Base-by-base conservation (phyloP, 2,888 invertebrate genomes). In the Eristalis arbustorum region DNA sequence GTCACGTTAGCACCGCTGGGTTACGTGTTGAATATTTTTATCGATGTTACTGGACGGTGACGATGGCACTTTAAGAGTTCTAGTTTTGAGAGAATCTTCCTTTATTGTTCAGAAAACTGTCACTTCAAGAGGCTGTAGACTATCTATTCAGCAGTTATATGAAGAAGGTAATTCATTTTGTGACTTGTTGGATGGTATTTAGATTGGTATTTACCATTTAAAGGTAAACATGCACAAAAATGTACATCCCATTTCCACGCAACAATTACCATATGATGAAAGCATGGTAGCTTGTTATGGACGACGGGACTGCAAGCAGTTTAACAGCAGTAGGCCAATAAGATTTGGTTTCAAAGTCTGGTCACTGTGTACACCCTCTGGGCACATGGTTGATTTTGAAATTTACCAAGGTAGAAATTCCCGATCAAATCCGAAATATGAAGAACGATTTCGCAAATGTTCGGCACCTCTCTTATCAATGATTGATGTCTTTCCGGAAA, bases 351-450 rank as follows among this genome's bases (percentile, higher is more conserved):
- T 25, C 42, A 40, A 68, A 42, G 23, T 14, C 34, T 76, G 76
- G 73, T 67, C 72, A 31, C 69, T 74, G 56, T 74, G 73, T 73
- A 76, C 77, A 18, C 71, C 74, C 25, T 68, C 42, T 28, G 74
- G 71, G 28, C 69, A 76, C n/a, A n/a, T n/a, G n/a, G n/a, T n/a
- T n/a, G n/a, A n/a, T n/a, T n/a, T n/a, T n/a, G n/a, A n/a, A n/a
- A n/a, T n/a, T n/a, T n/a, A n/a, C n/a, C n/a, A n/a, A 68, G 76
- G 76, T 23, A 77, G 63, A 40, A 62, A 69, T 69, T 25, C 69
- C 28, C 68, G 69, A 37, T 77, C 69, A 49, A 69, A 69, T 3
- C 1, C 56, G 34, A 69, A 59, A 49, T 77, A 77, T 62, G 61
- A 77, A 68, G 63, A 69, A 62, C 31, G 37, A 34, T 77, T 77